These are phyloP conservation scores for Enteromius trimaculatus DNA, from an alignment of 2,797 vertebrate genomes.

Conservation along the genomic window DNA sequence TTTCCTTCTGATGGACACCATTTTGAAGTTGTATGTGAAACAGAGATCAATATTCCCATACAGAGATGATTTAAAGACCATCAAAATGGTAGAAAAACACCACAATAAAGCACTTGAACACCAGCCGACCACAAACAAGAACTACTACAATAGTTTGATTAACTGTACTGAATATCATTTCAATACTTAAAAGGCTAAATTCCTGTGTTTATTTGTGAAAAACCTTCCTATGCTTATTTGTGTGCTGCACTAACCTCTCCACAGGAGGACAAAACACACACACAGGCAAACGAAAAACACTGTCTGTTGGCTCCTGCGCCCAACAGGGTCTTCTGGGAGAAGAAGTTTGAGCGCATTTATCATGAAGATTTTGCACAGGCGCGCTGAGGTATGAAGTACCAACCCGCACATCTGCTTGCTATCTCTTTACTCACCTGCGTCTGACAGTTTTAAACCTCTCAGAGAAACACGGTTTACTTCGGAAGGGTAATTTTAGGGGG, in stretches of 20 bases:
- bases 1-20: slow-evolving; percentile 1
- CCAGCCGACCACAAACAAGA: background rate
- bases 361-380: slow-evolving; percentile 27
- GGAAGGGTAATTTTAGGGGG: slow-evolving; percentile 18
- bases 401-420: slow-evolving; percentile 35
- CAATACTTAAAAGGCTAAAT: slow-evolving; percentile 5
- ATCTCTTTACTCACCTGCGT: slow-evolving; percentile 44
- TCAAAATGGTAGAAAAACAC: slow-evolving; percentile 16
- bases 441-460: slow-evolving; percentile 22
- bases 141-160: background rate
- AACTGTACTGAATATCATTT: background rate
- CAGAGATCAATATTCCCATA: background rate
- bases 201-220: background rate
- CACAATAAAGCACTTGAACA: background rate
- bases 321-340: slow-evolving; percentile 32
- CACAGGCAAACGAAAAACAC: slow-evolving; percentile 28
- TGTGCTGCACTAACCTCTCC: slow-evolving; percentile 14
- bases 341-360: slow-evolving; percentile 51
- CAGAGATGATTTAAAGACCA: background rate
- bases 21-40: slow-evolving; percentile 11
- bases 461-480: background rate
- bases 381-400: background rate
- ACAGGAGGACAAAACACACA: slow-evolving; percentile 28
- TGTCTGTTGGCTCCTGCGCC: slow-evolving; percentile 14
- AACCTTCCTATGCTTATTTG: slow-evolving; percentile 1